Evolutionary conservation across 1,140 invertebrate genomes (phyloP), one percentile per base, ranked within the genome.

Genomic region (Contarinia nasturtii): DNA sequence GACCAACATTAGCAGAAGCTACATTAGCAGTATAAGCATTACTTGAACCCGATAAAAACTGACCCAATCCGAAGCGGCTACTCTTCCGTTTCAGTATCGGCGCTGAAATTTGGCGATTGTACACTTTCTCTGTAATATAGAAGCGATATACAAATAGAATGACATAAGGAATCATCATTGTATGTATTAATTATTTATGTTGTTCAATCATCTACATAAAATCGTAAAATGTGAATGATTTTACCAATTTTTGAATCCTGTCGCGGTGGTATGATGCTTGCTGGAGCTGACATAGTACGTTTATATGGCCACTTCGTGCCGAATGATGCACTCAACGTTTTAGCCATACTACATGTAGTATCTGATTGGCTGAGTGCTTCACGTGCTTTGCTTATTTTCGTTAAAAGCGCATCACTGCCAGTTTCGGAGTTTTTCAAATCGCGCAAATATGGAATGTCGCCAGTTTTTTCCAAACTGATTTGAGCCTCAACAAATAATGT

Each of bases 231-330:
- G n/a, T 21, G 33, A 20, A 18, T 33, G 44, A 27, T 8, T 52
- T 57, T 67, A 85, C 84, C 81, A 71, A 76, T 73, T 57, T 84
- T 80, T 12, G 73, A 77, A 49, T 86, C 82, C 55, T 84, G 80
- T 20, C 77, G 73, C 5, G 79, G 75, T 27, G 27, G 27, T 40
- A 80, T 71, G 70, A 88, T 83, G 36, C 82, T 83, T 19, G 85
- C 81, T 0, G 86, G 86, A 11, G 87, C 84, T 10, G 86, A 90
- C 74, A 89, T 86, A 42, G 90, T 91, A 46, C 93, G 71, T 64
- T 96, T 91, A 60, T 95, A 96, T 11, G 92, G 87, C 76, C 88
- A 91, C 67, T 94, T 95, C 18, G 82, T 81, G 44, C 86, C 86
- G 58, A 95, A 81, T 60, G 87, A 91, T 11, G 85, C 80, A 57